Evolutionary conservation across 2,113 vertebrate species (phyloP).

Genomic region (Ardeotis arabs): DNA sequence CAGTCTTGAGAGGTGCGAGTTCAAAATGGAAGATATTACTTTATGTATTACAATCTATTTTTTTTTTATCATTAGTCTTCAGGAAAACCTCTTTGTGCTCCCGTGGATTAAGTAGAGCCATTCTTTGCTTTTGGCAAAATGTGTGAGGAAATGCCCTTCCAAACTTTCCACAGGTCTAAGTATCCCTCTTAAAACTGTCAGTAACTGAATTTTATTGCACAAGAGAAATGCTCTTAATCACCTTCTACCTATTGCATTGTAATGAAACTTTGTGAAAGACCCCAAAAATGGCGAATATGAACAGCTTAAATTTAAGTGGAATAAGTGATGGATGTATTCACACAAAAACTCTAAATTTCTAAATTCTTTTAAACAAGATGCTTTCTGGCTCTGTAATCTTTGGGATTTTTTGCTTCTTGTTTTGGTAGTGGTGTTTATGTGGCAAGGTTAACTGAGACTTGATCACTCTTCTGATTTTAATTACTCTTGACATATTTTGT

Average conservation of each 20-base stretch:
- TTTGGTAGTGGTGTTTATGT: slow-evolving; percentile 44
- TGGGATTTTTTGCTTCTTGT: not conserved
- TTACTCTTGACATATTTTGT: slow-evolving; percentile 55
- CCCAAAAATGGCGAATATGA: not conserved
- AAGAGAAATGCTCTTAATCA: not conserved
- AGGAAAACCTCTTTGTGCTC: not conserved
- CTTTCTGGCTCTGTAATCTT: not conserved
- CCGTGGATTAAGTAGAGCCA: not conserved
- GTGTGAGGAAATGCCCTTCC: not conserved
- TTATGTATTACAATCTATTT: not conserved
- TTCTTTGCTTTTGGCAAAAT: not conserved
- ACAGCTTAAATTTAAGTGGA: not conserved
- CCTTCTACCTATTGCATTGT: not conserved
- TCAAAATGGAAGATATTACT: not conserved
- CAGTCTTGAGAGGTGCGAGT: fast-evolving
- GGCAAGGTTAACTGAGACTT: not conserved
- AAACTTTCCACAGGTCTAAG: not conserved
- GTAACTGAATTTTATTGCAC: not conserved
- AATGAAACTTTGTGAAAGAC: not conserved
- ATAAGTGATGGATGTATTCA: not conserved
- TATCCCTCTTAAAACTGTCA: not conserved
- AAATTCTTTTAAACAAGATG: not conserved
- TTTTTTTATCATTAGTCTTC: not conserved
- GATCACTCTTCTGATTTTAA: slow-evolving; percentile 55
- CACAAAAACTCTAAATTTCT: not conserved